Percentiles rank a stretch among this genome's conserved stretches.
Evolutionary conservation across 2,113 vertebrate species (phyloP).

Genomic region (Elgaria multicarinata): DNA sequence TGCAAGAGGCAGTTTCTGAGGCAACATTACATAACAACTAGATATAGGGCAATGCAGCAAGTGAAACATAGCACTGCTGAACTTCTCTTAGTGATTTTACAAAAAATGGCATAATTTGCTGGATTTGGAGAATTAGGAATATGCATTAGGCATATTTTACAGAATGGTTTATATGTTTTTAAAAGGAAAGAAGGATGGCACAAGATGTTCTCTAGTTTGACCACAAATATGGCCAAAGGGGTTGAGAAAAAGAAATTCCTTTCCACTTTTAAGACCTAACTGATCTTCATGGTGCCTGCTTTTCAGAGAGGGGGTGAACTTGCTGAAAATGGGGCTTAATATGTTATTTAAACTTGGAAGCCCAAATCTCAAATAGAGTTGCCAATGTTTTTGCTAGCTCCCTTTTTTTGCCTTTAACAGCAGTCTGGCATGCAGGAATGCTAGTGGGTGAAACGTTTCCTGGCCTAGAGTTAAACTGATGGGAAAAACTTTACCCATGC

Average conservation of each 20-base stretch:
- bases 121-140: not conserved
- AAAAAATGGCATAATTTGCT: not conserved
- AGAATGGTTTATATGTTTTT: not conserved
- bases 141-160: not conserved
- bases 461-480: not conserved
- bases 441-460: not conserved
- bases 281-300: not conserved
- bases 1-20: constrained; percentile 1
- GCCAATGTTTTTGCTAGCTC: not conserved
- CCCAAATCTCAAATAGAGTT: not conserved
- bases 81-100: not conserved
- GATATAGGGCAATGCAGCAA: constrained; percentile 7
- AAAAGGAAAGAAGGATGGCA: not conserved
- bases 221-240: not conserved
- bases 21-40: not conserved
- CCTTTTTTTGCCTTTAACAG: not conserved
- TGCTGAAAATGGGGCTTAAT: not conserved
- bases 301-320: not conserved
- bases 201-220: too few species aligned
- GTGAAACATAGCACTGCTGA: not conserved
- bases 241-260: not conserved
- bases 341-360: not conserved
- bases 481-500: not conserved
- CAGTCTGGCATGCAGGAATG: not conserved
- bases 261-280: not conserved